These are phyloP conservation scores for Diprion similis DNA, from an alignment of 1,140 invertebrate species.

Conservation along the genomic window DNA sequence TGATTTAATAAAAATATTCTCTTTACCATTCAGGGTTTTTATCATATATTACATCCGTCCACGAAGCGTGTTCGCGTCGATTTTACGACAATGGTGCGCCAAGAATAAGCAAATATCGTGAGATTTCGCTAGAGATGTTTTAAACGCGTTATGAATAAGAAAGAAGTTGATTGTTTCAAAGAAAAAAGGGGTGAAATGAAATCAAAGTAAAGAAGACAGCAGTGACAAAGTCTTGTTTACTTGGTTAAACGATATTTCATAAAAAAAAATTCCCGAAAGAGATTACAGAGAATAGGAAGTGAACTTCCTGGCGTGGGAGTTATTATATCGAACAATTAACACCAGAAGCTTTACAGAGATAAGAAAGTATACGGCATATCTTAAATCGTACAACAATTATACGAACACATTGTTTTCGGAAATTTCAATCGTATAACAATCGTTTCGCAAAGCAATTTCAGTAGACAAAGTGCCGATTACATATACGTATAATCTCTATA, in stretches of 20 bases:
- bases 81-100: too few species aligned
- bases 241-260: background rate
- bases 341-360: slow-evolving; percentile 26
- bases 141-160: too few species aligned
- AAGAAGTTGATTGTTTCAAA: too few species aligned
- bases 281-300: slow-evolving; percentile 37
- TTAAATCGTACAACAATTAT: background rate
- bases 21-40: too few species aligned
- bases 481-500: background rate
- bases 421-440: background rate
- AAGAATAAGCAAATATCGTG: too few species aligned
- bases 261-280: background rate
- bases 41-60: too few species aligned
- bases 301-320: slow-evolving; percentile 52
- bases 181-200: too few species aligned
- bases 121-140: too few species aligned
- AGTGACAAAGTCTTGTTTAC: too few species aligned
- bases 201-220: too few species aligned
- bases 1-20: too few species aligned
- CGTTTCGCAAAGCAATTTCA: background rate
- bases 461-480: background rate
- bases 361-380: background rate
- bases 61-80: too few species aligned
- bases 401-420: background rate
- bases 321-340: slow-evolving; percentile 48